Conservation (phyloP, 1,140 invertebrate species). For the Pseudomyrmex sp. region DNA sequence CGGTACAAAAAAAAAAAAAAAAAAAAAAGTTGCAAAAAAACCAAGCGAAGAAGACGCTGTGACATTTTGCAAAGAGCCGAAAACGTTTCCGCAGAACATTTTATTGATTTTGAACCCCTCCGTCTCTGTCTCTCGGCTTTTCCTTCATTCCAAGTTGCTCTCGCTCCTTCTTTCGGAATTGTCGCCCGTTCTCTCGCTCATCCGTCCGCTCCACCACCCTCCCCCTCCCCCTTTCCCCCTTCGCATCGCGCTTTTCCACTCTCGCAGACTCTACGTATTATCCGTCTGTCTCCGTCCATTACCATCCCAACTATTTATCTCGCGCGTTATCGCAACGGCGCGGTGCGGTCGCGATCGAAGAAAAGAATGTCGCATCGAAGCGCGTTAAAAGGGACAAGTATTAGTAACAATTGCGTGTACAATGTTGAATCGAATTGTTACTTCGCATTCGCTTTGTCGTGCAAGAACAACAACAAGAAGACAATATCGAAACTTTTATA, state of each 20-base stretch:
- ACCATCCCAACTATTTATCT: conserved; percentile 40
- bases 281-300: conserved; percentile 36
- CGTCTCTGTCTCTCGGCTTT: conserved; percentile 68
- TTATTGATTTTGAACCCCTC: conserved; percentile 81
- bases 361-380: background rate
- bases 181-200: conserved; percentile 57
- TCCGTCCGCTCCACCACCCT: conserved; percentile 18
- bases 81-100: conserved; percentile 81
- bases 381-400: background rate
- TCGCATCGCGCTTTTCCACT: conserved; percentile 31
- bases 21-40: conserved; percentile 5
- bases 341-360: background rate
- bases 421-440: background rate
- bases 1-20: conserved; percentile 11
- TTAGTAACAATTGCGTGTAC: background rate
- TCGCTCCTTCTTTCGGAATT: conserved; percentile 68
- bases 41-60: conserved; percentile 52
- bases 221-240: background rate
- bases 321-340: conserved; percentile 18
- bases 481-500: too few relatives aligned
- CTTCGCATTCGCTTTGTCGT: too few relatives aligned
- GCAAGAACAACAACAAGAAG: too few relatives aligned
- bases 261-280: conserved; percentile 45
- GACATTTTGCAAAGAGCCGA: conserved; percentile 73
- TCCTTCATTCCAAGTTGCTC: conserved; percentile 68